These are phyloP conservation scores for Bilobella aurantiaca DNA, from an alignment of 1,140 invertebrate genomes.

Conservation along the genomic window DNA sequence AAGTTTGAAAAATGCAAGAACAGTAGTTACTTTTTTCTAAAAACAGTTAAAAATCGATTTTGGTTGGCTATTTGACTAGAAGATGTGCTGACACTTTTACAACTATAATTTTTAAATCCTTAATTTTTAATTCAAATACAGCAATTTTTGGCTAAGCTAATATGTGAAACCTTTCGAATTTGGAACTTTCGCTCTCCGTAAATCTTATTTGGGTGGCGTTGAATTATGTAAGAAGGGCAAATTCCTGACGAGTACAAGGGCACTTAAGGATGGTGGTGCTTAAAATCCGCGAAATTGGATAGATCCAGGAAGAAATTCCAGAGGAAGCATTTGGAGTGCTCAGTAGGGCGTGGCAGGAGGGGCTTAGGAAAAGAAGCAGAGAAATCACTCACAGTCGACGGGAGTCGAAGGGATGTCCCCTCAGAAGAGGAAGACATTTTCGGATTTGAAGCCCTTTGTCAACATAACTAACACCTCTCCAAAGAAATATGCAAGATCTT, in stretches of 20 bases:
- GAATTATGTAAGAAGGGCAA: too few relatives aligned
- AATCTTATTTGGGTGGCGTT: too few relatives aligned
- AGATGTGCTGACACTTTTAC: too few relatives aligned
- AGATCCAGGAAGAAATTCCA: not conserved
- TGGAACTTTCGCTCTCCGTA: not conserved
- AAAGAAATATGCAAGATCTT: not conserved
- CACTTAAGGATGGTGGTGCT: not conserved
- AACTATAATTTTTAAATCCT: too few relatives aligned
- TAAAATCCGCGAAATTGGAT: constrained; percentile 6
- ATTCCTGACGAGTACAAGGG: not conserved
- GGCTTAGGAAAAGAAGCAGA: not conserved
- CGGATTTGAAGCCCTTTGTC: not conserved
- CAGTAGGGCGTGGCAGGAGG: not conserved
- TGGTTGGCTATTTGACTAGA: too few relatives aligned
- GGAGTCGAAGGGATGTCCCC: not conserved
- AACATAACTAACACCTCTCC: not conserved
- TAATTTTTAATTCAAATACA: not conserved
- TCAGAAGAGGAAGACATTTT: constrained; percentile 1
- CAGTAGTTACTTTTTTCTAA: too few relatives aligned
- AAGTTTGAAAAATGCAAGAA: too few relatives aligned
- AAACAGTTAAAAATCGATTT: too few relatives aligned
- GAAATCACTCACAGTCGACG: not conserved
- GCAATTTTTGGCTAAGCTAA: not conserved
- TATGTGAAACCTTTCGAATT: not conserved
- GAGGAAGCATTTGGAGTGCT: not conserved